Percentiles rank a stretch among this genome's conserved stretches.
Evolutionary conservation across 1,140 invertebrate species (phyloP).

Genomic region (Atta colombica): DNA sequence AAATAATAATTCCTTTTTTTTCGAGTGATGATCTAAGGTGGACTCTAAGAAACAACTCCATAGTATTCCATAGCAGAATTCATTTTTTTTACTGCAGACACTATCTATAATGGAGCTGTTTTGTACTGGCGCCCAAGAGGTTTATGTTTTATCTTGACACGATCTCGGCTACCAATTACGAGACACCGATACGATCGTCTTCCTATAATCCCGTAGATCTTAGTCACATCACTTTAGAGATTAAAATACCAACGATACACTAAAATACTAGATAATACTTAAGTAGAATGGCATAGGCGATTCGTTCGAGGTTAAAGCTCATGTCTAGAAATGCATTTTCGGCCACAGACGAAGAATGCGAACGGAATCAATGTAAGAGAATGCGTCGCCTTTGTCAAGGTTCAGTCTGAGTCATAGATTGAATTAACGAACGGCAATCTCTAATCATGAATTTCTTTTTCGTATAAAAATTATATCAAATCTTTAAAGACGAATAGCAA

Average conservation of each 20-base stretch:
- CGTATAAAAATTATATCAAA: constrained; percentile 27
- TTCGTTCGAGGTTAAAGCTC: background rate
- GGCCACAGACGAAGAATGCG: constrained; percentile 11
- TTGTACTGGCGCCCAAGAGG: background rate
- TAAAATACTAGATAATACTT: background rate
- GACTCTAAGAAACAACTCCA: background rate
- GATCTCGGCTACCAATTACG: constrained; percentile 21
- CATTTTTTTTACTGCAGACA: background rate
- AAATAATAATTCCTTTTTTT: background rate
- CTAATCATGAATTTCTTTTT: constrained; percentile 10
- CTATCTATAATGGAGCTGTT: constrained; percentile 34
- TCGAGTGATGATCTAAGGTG: background rate
- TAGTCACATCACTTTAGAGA: background rate
- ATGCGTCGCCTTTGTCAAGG: constrained; percentile 19
- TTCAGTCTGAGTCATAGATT: constrained; percentile 1
- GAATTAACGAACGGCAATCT: constrained; percentile 19
- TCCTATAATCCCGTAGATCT: background rate
- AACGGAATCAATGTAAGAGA: constrained; percentile 11
- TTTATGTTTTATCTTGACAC: constrained; percentile 16
- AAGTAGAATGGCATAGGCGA: background rate
- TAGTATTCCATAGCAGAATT: too few relatives aligned
- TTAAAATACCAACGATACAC: constrained; percentile 22
- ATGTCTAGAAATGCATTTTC: constrained; percentile 27
- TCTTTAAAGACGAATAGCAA: constrained; percentile 8
- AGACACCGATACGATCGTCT: background rate